Conservation (phyloP, 2,113 vertebrate genomes). For the Lophius piscatorius region DNA sequence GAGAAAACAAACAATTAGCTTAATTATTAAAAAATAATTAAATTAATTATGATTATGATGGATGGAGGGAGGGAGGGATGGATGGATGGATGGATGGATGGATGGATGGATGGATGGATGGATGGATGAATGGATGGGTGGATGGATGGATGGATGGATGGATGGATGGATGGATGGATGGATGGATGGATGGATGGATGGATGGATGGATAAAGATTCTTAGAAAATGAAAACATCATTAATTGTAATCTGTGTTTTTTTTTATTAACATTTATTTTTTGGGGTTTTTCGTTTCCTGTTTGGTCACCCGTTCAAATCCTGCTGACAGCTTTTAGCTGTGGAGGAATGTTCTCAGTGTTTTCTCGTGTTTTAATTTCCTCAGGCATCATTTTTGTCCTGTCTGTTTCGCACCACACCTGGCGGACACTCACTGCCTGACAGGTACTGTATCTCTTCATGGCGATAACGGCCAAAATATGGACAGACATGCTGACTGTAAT, state of each 20-base stretch:
- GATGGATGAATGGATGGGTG: neutral
- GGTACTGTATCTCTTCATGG: constrained; percentile 13
- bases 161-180: no score
- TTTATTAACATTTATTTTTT: no score
- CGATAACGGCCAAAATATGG: constrained; percentile 53
- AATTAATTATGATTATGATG: no score
- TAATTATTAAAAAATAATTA: no score
- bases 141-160: neutral
- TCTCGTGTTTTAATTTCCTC: constrained; percentile 4
- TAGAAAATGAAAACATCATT: neutral
- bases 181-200: neutral
- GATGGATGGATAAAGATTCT: neutral
- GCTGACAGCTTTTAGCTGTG: constrained; percentile 26
- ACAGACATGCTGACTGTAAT: constrained; percentile 42
- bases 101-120: neutral
- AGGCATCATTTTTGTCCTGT: constrained; percentile 32
- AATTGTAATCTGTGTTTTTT: neutral
- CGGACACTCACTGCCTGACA: constrained; percentile 16
- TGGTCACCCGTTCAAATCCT: constrained; percentile 21
- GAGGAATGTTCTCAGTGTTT: constrained; percentile 9
- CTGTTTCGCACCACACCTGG: constrained; percentile 16
- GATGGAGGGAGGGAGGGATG: neutral
- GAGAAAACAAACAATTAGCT: neutral
- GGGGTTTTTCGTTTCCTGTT: constrained; percentile 1
- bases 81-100: neutral